Percentiles rank a stretch among this genome's conserved stretches.
phyloP scores from a whole-genome alignment of 2,797 vertebrate species.

The Sebastes jordani region DNA sequence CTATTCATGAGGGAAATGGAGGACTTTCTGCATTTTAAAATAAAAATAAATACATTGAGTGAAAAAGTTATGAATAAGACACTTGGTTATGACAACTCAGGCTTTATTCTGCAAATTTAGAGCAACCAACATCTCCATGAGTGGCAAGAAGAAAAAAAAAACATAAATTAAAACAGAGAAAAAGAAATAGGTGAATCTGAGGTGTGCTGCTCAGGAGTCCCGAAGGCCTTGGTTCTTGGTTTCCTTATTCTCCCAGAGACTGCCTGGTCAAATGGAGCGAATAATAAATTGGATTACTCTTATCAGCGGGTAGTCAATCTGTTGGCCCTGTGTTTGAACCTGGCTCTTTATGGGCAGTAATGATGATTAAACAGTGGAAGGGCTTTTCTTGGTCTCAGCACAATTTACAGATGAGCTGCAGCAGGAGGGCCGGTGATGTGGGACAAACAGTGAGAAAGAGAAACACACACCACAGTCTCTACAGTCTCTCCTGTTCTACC shows the following conservation, averaged over 20 bases:
- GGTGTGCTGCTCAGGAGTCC: background rate
- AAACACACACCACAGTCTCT: background rate
- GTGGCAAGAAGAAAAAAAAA: background rate
- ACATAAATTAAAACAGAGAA: background rate
- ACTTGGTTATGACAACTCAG: too few relatives aligned
- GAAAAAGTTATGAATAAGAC: too few relatives aligned
- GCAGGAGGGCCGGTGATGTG: background rate
- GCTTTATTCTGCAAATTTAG: too few relatives aligned
- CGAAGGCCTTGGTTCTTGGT: background rate
- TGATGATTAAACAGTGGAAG: background rate
- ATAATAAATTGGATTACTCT: conserved; percentile 46
- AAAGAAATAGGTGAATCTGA: background rate
- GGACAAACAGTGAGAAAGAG: background rate
- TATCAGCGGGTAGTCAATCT: conserved; percentile 29
- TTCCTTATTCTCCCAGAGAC: conserved; percentile 11
- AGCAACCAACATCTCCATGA: too few relatives aligned
- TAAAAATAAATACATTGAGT: too few relatives aligned
- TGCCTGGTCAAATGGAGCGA: conserved; percentile 23
- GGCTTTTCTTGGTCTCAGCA: conserved; percentile 37
- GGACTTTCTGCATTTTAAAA: too few relatives aligned
- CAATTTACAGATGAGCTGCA: conserved; percentile 10
- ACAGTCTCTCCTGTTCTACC: background rate
- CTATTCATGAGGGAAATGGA: too few relatives aligned
- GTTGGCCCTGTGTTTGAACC: conserved; percentile 20
- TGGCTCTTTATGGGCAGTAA: conserved; percentile 28